Evolutionary conservation across 2,888 invertebrate genomes (phyloP).

Genomic region (Mythimna vitellina): DNA sequence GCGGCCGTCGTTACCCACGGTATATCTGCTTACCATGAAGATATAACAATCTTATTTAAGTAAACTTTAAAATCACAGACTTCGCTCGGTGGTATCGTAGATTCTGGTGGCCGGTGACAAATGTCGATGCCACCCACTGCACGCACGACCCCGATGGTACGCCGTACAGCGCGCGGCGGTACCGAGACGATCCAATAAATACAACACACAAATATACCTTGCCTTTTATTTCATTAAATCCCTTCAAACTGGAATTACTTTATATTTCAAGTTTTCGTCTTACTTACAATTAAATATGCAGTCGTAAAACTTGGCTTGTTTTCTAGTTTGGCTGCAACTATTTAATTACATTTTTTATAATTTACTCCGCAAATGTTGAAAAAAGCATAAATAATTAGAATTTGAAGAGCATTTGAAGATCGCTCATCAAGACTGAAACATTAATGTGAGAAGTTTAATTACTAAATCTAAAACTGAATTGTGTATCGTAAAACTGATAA

Average conservation of each 20-base stretch:
- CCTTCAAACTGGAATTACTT: slow-evolving; percentile 50
- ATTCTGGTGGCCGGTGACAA: slow-evolving; percentile 80
- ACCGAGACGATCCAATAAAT: slow-evolving; percentile 81
- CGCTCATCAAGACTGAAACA: slow-evolving; percentile 2
- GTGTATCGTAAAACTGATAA: slow-evolving; percentile 34
- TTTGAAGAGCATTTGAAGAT: slow-evolving; percentile 38
- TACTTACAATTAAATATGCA: slow-evolving; percentile 2
- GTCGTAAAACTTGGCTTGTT: neutral
- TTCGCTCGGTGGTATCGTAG: slow-evolving; percentile 51
- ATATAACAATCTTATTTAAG: neutral
- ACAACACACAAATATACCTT: slow-evolving; percentile 76
- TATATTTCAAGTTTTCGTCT: slow-evolving; percentile 38
- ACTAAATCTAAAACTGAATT: slow-evolving; percentile 28
- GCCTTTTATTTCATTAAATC: slow-evolving; percentile 74
- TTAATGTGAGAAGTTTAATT: slow-evolving; percentile 58
- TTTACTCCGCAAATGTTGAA: neutral
- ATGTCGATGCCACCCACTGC: slow-evolving; percentile 88
- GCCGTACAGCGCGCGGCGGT: slow-evolving; percentile 47
- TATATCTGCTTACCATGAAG: too few species aligned
- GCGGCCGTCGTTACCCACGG: neutral
- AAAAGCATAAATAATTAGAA: neutral
- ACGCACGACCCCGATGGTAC: slow-evolving; percentile 77
- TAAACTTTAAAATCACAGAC: slow-evolving; percentile 18
- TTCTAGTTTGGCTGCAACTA: slow-evolving; percentile 18
- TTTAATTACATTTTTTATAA: slow-evolving; percentile 12